A percentile compares a stretch with the other conserved stretches of the same genome.
Evolutionary conservation across 2,888 invertebrate species (phyloP).

Genomic region (Drosophila neonasuta): DNA sequence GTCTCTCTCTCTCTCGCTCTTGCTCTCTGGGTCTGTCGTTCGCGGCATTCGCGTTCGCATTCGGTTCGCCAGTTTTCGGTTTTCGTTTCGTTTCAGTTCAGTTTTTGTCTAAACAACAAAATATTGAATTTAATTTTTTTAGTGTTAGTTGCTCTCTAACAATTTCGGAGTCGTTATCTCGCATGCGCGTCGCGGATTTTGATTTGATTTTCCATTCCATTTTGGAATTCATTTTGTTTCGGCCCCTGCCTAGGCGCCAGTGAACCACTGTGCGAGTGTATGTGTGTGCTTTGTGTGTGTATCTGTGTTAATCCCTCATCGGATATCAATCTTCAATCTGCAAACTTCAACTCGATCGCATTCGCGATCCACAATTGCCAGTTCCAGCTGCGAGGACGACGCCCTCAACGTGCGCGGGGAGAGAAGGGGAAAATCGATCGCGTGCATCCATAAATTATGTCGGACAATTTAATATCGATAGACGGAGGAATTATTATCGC

Average conservation of each 20-base stretch:
- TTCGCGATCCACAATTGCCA: background rate
- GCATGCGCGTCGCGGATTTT: constrained; percentile 78
- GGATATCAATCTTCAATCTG: constrained; percentile 12
- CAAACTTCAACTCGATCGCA: constrained; percentile 8
- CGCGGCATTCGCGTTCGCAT: constrained; percentile 66
- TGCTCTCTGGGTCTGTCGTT: constrained; percentile 34
- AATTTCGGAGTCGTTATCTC: constrained; percentile 81
- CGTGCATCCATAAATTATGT: constrained; percentile 57
- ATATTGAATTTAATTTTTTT: constrained; percentile 81
- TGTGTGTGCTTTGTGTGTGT: constrained; percentile 30
- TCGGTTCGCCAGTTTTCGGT: constrained; percentile 65
- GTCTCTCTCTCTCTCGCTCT: constrained; percentile 18
- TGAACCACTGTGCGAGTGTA: constrained; percentile 24
- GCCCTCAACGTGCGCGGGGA: constrained; percentile 11
- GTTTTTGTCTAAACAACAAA: constrained; percentile 79
- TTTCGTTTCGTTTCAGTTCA: constrained; percentile 47
- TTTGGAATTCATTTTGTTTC: constrained; percentile 15
- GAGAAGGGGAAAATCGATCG: constrained; percentile 4
- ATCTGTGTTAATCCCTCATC: constrained; percentile 19
- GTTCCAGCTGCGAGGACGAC: background rate
- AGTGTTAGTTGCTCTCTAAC: constrained; percentile 81
- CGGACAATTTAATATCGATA: constrained; percentile 46
- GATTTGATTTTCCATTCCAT: constrained; percentile 17
- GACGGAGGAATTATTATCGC: constrained; percentile 53
- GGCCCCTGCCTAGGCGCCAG: constrained; percentile 15